Evolutionary conservation across 1,140 invertebrate genomes (phyloP), one percentile per base, ranked within the genome.

Genomic region (Procambarus virginalis): DNA sequence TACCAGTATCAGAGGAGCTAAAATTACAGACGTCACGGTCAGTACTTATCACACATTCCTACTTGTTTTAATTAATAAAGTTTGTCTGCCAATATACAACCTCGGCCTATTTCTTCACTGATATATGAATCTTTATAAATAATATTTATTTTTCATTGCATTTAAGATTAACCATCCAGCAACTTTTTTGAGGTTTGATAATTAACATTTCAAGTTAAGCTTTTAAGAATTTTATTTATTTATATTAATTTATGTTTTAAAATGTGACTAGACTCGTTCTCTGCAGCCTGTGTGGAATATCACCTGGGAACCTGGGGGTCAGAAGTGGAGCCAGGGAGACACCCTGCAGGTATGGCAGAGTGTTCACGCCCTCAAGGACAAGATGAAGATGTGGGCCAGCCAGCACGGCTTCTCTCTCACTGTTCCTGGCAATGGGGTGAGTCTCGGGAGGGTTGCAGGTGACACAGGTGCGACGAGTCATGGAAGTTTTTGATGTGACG

Each of bases 281-380:
- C 34, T 87, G 2, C 60, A 87, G 86, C 46, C 77, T n/a, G 34
- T 9, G 8, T 87, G 86, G 86, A 87, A 87, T 64, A 80, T 80
- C 22, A 81, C 86, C 1, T 87, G 86, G 86, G 77, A 79, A 10
- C 86, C 86, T 80, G 64, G 68, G 60, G 20, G 14, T n/a, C 34
- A 34, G 14, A 34, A 79, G 45, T 14, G 8, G 86, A 81, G 22
- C 49, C 86, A 34, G 34, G 58, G 5, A 14, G 86, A 87, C 8
- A 87, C 78, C 14, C 10, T 73, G 34, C 60, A 46, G 60, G 22
- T 51, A 34, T 87, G 86, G 86, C 55, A 81, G 5, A 87, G 86
- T 64, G 48, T 87, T 9, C 60, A 34, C 17, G 60, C 51, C 14
- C 55, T 87, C 46, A 81, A 81, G 68, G 60, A 58, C 34, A 70